Conservation (phyloP, 2,888 invertebrate species). For the Lasioglossum leucozonium region DNA sequence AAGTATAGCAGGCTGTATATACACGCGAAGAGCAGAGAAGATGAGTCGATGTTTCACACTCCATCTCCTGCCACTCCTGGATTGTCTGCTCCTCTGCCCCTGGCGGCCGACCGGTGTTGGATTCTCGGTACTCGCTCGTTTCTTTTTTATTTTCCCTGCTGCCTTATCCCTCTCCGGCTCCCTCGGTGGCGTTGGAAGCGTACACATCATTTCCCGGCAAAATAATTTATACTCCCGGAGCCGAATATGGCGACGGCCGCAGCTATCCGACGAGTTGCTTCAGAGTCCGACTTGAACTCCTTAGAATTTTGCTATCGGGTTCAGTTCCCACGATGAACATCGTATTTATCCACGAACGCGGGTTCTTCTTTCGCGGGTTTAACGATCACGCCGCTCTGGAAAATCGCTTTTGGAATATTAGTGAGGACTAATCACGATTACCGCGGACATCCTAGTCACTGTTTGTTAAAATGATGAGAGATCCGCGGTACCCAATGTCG, state of each 20-base stretch:
- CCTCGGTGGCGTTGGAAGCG: conserved; percentile 26
- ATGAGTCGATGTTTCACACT: conserved; percentile 79
- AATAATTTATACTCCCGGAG: conserved; percentile 68
- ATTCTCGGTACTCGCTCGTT: conserved; percentile 67
- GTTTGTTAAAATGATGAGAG: conserved; percentile 36
- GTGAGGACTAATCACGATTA: conserved; percentile 19
- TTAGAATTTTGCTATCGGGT: neutral
- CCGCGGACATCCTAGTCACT: neutral
- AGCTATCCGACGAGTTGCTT: conserved; percentile 51
- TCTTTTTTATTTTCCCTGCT: conserved; percentile 62
- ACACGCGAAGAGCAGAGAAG: conserved; percentile 71
- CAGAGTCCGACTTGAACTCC: neutral
- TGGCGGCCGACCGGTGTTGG: conserved; percentile 67
- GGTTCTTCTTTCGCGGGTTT: neutral
- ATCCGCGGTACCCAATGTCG: conserved; percentile 7
- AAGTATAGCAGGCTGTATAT: conserved; percentile 56
- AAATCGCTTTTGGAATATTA: neutral
- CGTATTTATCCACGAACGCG: neutral
- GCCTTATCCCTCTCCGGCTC: conserved; percentile 47
- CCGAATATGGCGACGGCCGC: conserved; percentile 51
- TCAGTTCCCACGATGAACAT: neutral
- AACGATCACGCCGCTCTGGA: neutral
- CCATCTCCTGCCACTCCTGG: conserved; percentile 77
- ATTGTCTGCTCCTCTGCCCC: conserved; percentile 66
- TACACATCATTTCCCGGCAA: conserved; percentile 69